A percentile compares a stretch with the other conserved stretches of the same genome.
Conservation (phyloP, 2,888 invertebrate species). For the Xylophagus ater region DNA sequence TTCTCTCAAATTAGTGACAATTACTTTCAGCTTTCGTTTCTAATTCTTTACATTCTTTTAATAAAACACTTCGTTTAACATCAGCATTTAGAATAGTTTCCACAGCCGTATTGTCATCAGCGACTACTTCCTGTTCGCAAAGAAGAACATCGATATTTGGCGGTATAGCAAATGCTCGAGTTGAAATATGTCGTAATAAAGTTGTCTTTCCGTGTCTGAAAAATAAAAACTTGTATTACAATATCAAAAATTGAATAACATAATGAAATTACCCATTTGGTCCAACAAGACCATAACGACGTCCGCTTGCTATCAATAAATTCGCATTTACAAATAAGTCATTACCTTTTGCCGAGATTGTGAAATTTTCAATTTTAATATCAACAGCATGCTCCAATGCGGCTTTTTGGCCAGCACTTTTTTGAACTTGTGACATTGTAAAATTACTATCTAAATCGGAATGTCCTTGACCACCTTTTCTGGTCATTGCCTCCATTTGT, state of each 20-base stretch:
- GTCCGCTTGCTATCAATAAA: slow-evolving; percentile 81
- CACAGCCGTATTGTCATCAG: slow-evolving; percentile 87
- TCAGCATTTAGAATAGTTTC: slow-evolving; percentile 90
- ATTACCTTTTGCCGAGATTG: slow-evolving; percentile 94
- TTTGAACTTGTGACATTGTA: slow-evolving; percentile 77
- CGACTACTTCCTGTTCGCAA: slow-evolving; percentile 97
- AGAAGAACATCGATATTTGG: slow-evolving; percentile 89
- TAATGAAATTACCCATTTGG: slow-evolving; percentile 70
- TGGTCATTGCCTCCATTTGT: slow-evolving; percentile 72
- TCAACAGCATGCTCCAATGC: slow-evolving; percentile 88
- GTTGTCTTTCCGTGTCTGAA: slow-evolving; percentile 94
- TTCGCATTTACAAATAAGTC: slow-evolving; percentile 94
- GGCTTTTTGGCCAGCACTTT: slow-evolving; percentile 61
- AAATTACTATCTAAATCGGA: slow-evolving; percentile 89
- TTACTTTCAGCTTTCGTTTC: slow-evolving; percentile 54
- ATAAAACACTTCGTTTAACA: slow-evolving; percentile 68
- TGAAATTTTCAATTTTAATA: slow-evolving; percentile 97
- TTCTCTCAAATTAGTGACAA: not conserved
- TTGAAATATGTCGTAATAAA: slow-evolving; percentile 81
- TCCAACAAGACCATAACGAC: slow-evolving; percentile 94
- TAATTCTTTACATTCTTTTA: slow-evolving; percentile 72
- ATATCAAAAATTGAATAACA: not conserved
- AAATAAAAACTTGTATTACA: slow-evolving; percentile 15
- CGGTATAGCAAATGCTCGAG: slow-evolving; percentile 84
- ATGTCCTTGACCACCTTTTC: slow-evolving; percentile 80